Conservation (phyloP, 2,888 invertebrate genomes). For the Drosophila pullipes region DNA sequence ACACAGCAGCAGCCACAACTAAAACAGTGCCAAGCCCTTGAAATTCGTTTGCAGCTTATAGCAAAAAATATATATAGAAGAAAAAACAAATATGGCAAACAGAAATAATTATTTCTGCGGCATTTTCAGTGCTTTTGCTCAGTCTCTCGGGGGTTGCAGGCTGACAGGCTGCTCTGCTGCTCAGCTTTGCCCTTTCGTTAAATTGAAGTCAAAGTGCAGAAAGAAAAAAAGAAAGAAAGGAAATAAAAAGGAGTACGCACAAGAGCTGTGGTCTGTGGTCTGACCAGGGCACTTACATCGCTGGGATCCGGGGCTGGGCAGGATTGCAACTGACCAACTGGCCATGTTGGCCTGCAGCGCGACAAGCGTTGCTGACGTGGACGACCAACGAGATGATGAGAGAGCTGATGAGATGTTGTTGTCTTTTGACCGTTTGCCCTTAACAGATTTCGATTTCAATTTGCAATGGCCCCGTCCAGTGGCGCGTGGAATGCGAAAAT, state of each 20-base stretch:
- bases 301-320: constrained; percentile 30
- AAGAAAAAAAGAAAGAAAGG: background rate
- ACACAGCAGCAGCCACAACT: constrained; percentile 16
- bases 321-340: constrained; percentile 8
- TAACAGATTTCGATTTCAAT: constrained; percentile 82
- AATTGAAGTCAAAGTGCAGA: constrained; percentile 66
- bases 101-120: constrained; percentile 79
- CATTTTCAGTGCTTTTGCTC: constrained; percentile 56
- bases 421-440: constrained; percentile 23
- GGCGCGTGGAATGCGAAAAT: constrained; percentile 39
- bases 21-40: constrained; percentile 50
- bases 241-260: constrained; percentile 40
- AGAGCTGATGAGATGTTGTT: constrained; percentile 48
- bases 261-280: constrained; percentile 68
- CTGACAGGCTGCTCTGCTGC: constrained; percentile 24
- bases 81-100: constrained; percentile 71
- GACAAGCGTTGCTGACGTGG: constrained; percentile 29
- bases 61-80: constrained; percentile 46
- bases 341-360: constrained; percentile 41
- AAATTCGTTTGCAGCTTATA: constrained; percentile 18
- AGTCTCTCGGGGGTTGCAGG: constrained; percentile 60
- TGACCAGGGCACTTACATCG: constrained; percentile 74
- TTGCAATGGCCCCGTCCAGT: constrained; percentile 56
- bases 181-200: constrained; percentile 60
- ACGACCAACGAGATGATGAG: constrained; percentile 37